Conservation (phyloP, 2,888 invertebrate genomes). For the Blomia tropicalis region DNA sequence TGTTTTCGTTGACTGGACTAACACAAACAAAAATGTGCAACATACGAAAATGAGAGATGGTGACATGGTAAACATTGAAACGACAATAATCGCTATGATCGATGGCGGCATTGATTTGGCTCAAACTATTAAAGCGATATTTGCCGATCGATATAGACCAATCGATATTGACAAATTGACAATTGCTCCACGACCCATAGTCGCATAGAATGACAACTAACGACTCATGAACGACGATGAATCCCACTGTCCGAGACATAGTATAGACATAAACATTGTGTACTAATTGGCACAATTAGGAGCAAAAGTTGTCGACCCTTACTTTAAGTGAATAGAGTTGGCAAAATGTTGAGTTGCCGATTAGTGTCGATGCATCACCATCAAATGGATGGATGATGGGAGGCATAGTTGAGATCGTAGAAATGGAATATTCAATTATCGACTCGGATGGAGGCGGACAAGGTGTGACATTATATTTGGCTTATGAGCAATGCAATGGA, state of each 20-base stretch:
- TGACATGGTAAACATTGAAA: not conserved
- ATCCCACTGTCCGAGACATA: no score
- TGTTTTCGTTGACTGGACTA: not conserved
- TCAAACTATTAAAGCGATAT: constrained; percentile 14
- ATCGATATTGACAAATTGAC: not conserved
- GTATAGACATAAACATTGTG: constrained; percentile 2
- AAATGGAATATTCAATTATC: no score
- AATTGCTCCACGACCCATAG: not conserved
- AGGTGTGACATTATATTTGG: no score
- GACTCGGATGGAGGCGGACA: no score
- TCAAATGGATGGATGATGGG: no score
- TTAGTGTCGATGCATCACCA: no score
- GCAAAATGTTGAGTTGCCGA: no score
- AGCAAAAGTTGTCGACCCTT: not conserved
- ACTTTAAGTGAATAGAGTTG: no score
- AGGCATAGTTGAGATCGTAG: no score
- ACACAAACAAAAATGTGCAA: not conserved
- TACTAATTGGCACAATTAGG: not conserved
- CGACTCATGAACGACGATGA: not conserved
- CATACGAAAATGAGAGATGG: not conserved
- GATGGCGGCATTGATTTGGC: constrained; percentile 12
- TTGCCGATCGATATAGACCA: not conserved
- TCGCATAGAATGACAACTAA: not conserved
- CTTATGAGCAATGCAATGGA: no score
- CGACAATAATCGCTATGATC: not conserved